phyloP scores from a whole-genome alignment of 2,888 invertebrate species.

The Thymelicus lineola region DNA sequence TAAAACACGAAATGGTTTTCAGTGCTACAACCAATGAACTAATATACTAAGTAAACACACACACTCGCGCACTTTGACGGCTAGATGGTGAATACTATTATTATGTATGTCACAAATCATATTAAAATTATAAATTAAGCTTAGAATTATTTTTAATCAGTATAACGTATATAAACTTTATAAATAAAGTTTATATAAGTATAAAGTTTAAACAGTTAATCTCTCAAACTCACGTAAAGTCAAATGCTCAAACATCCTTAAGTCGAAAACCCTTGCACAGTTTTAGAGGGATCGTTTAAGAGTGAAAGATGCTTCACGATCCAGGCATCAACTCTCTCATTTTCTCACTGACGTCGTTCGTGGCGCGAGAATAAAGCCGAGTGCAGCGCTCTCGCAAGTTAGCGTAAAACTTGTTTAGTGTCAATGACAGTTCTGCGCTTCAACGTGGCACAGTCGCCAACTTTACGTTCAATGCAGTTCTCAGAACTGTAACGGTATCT shows the following conservation, averaged over 20 bases:
- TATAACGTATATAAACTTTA: no score
- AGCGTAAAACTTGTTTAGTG: constrained; percentile 29
- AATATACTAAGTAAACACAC: no score
- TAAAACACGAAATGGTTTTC: no score
- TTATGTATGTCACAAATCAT: no score
- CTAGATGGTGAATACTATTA: no score
- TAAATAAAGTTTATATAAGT: no score
- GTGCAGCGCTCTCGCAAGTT: constrained; percentile 19
- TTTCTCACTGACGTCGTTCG: constrained; percentile 24
- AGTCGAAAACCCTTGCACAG: constrained; percentile 2
- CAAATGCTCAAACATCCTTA: not conserved
- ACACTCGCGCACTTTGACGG: no score
- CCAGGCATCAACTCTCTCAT: constrained; percentile 18
- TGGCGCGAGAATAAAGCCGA: constrained; percentile 25
- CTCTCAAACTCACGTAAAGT: not conserved
- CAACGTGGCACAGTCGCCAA: constrained; percentile 24
- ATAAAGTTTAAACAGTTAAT: not conserved
- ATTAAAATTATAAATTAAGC: no score
- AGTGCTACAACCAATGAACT: no score
- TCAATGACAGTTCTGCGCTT: constrained; percentile 33
- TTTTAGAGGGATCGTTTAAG: constrained; percentile 2
- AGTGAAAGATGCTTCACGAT: constrained; percentile 1
- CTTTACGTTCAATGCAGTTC: constrained; percentile 19
- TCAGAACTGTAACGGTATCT: constrained; percentile 18
- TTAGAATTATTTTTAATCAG: no score